These are phyloP conservation scores for Atrina japonica DNA, from an alignment of 2,888 invertebrate genomes.

Conservation along the genomic window DNA sequence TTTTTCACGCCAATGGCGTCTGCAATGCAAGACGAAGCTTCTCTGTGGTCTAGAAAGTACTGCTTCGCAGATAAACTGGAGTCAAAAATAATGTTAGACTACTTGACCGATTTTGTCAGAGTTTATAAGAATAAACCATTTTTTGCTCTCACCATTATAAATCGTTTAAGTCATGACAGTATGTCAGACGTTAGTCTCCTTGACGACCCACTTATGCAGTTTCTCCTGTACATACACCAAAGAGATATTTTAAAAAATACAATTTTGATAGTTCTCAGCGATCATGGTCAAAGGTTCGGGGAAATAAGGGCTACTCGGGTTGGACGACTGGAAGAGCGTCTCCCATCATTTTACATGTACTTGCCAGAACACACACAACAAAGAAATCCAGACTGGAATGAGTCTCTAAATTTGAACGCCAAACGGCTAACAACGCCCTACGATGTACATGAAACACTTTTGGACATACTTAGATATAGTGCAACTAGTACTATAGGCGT, in stretches of 20 bases:
- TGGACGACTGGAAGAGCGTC: constrained; percentile 88
- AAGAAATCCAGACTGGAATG: constrained; percentile 84
- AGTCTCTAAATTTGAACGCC: constrained; percentile 86
- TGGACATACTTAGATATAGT: constrained; percentile 82
- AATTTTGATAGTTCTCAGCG: constrained; percentile 84
- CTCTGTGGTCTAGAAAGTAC: constrained; percentile 43
- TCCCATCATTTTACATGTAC: constrained; percentile 89
- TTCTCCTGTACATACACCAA: constrained; percentile 82
- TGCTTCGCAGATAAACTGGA: constrained; percentile 87
- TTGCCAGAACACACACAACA: constrained; percentile 87
- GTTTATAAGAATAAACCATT: constrained; percentile 84
- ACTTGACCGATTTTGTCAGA: constrained; percentile 81
- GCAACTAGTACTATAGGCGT: neutral
- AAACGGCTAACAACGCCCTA: constrained; percentile 88
- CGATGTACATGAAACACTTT: constrained; percentile 90
- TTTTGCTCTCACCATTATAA: constrained; percentile 92
- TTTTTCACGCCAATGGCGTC: constrained; percentile 88
- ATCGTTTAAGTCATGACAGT: constrained; percentile 90
- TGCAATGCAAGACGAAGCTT: constrained; percentile 80
- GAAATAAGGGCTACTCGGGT: constrained; percentile 90
- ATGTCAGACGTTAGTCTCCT: constrained; percentile 89
- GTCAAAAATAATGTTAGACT: constrained; percentile 87
- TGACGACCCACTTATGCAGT: constrained; percentile 85
- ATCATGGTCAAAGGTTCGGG: constrained; percentile 95
- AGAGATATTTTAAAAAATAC: constrained; percentile 57